Evolutionary conservation across 2,113 vertebrate species (phyloP).

Genomic region (Rynchops niger): DNA sequence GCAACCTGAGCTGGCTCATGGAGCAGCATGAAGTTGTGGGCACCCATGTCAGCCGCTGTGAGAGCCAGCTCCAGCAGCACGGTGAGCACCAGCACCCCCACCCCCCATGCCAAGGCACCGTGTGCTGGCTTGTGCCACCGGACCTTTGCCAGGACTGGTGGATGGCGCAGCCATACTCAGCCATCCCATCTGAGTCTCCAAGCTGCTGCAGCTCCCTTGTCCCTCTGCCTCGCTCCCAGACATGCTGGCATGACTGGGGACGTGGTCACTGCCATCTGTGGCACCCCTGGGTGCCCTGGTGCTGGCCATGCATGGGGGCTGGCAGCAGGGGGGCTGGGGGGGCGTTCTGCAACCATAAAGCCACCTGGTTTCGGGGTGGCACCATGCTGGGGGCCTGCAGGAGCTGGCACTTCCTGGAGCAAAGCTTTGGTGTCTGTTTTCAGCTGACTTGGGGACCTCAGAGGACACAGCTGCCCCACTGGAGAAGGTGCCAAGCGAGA

Average conservation of each 20-base stretch:
- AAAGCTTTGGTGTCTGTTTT: background rate
- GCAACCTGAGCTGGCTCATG: background rate
- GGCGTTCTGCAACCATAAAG: background rate
- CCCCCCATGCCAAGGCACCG: background rate
- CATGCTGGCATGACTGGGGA: background rate
- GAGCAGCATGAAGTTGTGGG: background rate
- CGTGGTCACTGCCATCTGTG: fast-evolving
- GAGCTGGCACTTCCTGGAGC: background rate
- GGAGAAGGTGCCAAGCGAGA: background rate
- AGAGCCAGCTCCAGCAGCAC: background rate
- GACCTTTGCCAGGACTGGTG: background rate
- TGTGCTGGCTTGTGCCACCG: background rate
- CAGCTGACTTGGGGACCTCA: background rate
- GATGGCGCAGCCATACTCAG: background rate
- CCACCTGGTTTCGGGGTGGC: background rate
- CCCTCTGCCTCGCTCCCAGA: background rate
- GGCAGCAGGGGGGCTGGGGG: background rate
- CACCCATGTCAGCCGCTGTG: background rate
- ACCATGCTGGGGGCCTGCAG: background rate
- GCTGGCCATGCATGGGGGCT: background rate
- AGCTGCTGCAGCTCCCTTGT: background rate
- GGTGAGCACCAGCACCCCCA: background rate
- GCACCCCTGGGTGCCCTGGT: background rate
- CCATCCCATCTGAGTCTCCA: background rate
- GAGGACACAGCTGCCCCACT: fast-evolving